Evolutionary conservation across 1,140 invertebrate genomes (phyloP), one percentile per base, ranked within the genome.

Genomic region (Belonocnema kinseyi): DNA sequence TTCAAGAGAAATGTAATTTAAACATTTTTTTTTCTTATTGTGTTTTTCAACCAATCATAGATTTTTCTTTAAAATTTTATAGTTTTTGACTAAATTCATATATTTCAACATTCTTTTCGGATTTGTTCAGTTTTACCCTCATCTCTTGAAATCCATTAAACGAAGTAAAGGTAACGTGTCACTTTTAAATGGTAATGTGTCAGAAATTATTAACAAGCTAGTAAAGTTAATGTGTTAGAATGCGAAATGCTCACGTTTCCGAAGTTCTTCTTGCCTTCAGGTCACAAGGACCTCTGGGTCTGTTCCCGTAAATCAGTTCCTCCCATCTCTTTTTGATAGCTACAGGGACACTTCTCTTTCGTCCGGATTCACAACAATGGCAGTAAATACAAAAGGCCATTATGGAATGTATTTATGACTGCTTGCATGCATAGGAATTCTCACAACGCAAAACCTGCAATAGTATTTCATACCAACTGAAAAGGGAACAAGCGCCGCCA

Each of bases 371-470:
- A 66, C 12, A 66, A 66, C 61, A 66, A 66, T 66, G 26, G 61
- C n/a, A 40, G 61, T 66, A 66, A 66, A 66, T 66, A 66, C 61
- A 66, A 66, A 66, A n/a, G 61, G 40, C 61, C 61, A 66, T 66
- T 66, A 66, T 33, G 61, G 40, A 66, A 66, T 26, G 33, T 66
- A 66, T 66, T 66, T 66, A 66, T 40, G 61, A 66, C 61, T 66
- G 16, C 12, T 26, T 66, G 33, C 7, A 54, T 54, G 7, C 33
- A 16, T 66, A 33, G 21, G 13, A 66, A 40, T 33, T 33, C 6
- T 33, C 26, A 10, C 14, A 66, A 66, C 26, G 40, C 40, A 66
- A 66, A 66, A 66, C 40, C 26, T 66, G 26, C 40, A 40, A 66
- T 40, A 66, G 40, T 66, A 33, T 46, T 40, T 66, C 61, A 66